Percentiles rank a stretch among this genome's conserved stretches.
Evolutionary conservation across 2,797 vertebrate species (phyloP).

Genomic region (Acipenser oxyrinchus): DNA sequence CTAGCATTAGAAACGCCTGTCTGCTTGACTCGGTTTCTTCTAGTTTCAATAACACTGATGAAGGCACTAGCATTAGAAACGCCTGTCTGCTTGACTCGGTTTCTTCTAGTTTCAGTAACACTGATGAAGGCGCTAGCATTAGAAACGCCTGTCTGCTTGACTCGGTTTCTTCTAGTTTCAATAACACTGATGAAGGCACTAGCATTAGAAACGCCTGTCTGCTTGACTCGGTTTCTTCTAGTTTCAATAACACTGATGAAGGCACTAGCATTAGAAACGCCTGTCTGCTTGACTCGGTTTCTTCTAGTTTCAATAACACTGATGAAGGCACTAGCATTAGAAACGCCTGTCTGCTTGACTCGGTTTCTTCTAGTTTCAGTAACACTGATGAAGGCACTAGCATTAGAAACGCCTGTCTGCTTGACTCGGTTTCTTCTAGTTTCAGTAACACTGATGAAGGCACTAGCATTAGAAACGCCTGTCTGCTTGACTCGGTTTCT

Average conservation of each 20-base stretch:
- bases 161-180: neutral
- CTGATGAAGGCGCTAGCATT: neutral
- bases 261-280: constrained; percentile 26
- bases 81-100: neutral
- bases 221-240: neutral
- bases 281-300: neutral
- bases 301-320: neutral
- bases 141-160: neutral
- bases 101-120: neutral
- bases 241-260: neutral
- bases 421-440: no score
- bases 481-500: no score
- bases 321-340: neutral
- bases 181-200: constrained; percentile 15
- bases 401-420: constrained; percentile 18
- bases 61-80: constrained; percentile 26
- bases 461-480: no score
- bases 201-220: constrained; percentile 22
- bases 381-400: constrained; percentile 29
- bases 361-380: no score
- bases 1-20: no score
- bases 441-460: no score
- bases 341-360: neutral
- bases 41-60: constrained; percentile 22
- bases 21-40: constrained; percentile 11